phyloP scores from a whole-genome alignment of 2,888 invertebrate species.

The Ornithoptera priamus region DNA sequence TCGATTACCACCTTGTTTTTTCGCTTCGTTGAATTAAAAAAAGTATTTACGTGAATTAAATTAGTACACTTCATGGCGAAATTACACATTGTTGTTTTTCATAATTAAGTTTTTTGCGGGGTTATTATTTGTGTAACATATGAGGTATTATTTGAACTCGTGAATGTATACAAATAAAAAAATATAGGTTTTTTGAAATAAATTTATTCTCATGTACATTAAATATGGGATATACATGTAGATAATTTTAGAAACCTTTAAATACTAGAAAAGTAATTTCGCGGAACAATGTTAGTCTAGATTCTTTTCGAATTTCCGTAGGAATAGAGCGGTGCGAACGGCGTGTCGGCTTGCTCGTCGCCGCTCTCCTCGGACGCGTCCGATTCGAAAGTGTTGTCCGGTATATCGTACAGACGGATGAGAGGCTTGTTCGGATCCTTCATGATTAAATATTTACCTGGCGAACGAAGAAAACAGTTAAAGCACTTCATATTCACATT shows the following conservation, averaged over 20 bases:
- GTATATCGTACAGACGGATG: constrained; percentile 98
- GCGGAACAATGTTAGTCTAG: constrained; percentile 40
- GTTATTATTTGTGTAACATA: too few species aligned
- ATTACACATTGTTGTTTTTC: too few species aligned
- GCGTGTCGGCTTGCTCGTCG: constrained; percentile 81
- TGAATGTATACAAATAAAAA: too few species aligned
- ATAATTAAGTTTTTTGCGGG: too few species aligned
- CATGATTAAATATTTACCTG: constrained; percentile 95
- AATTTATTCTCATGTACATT: constrained; percentile 66
- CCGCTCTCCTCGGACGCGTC: constrained; percentile 96
- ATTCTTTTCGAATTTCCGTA: constrained; percentile 75
- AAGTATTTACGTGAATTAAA: too few species aligned
- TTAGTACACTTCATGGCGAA: too few species aligned
- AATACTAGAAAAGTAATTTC: not conserved
- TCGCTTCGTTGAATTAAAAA: too few species aligned
- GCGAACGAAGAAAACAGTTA: constrained; percentile 27
- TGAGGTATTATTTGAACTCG: too few species aligned
- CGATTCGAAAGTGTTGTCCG: constrained; percentile 98
- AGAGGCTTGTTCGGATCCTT: constrained; percentile 99
- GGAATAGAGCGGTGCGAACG: constrained; percentile 74
- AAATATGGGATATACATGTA: constrained; percentile 59
- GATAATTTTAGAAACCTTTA: constrained; percentile 21
- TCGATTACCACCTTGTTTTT: too few species aligned
- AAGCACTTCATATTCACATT: too few species aligned
- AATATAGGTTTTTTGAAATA: constrained; percentile 37